These are phyloP conservation scores for Nephrotoma appendiculata DNA, from an alignment of 2,888 invertebrate species.

Conservation along the genomic window DNA sequence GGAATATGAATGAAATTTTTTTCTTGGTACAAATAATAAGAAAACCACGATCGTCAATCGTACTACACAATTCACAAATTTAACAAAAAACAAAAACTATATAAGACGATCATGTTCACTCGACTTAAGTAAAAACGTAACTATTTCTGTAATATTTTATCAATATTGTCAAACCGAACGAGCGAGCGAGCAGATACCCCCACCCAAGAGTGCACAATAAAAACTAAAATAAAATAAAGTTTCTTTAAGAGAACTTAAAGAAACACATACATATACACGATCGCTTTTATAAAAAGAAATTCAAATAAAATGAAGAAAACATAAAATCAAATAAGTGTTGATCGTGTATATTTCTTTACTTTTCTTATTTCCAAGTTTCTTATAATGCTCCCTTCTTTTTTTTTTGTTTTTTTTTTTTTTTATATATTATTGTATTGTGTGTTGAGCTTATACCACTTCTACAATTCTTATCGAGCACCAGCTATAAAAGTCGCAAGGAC, in stretches of 20 bases:
- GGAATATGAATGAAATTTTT: background rate
- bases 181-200: background rate
- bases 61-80: background rate
- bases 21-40: background rate
- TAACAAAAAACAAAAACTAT: background rate
- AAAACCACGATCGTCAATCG: background rate
- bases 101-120: background rate
- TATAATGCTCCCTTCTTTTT: background rate
- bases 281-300: background rate
- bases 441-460: constrained; percentile 1
- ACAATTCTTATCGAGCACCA: constrained; percentile 17
- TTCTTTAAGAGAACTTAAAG: background rate
- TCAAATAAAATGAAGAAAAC: background rate
- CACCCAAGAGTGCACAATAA: background rate
- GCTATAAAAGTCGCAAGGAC: constrained; percentile 35
- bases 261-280: background rate
- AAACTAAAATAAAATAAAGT: background rate
- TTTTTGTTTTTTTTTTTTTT: background rate
- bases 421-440: background rate
- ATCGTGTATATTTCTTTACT: background rate
- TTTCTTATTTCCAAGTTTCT: background rate
- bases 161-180: background rate
- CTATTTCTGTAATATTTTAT: background rate
- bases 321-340: background rate
- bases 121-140: background rate